Evolutionary conservation across 2,113 vertebrate genomes (phyloP).

Genomic region (Hypanus sabinus): DNA sequence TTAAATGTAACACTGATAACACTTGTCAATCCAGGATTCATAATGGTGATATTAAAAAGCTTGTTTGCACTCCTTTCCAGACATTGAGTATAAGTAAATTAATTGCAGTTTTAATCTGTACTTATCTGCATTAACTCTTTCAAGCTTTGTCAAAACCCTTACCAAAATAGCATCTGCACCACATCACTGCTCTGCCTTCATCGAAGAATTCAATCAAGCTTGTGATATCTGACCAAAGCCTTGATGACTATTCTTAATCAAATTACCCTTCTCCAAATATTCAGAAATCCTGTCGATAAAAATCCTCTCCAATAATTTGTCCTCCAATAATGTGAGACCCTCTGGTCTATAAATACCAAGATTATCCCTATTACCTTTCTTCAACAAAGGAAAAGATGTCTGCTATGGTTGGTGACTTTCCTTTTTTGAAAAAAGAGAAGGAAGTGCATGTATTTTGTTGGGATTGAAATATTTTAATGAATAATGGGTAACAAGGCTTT

Average conservation of each 20-base stretch:
- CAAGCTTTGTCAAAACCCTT: no score
- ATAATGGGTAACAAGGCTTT: neutral
- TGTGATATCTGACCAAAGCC: no score
- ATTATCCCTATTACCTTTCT: no score
- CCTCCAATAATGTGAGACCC: no score
- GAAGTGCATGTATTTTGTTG: neutral
- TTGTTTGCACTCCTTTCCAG: neutral
- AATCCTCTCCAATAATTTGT: no score
- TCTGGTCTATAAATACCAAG: no score
- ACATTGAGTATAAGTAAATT: neutral
- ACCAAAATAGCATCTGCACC: no score
- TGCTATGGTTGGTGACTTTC: neutral
- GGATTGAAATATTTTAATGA: neutral
- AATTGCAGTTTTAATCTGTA: neutral
- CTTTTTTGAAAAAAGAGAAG: neutral
- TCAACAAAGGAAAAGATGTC: neutral
- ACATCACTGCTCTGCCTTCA: no score
- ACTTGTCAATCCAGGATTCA: neutral
- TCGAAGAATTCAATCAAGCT: no score
- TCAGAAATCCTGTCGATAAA: no score
- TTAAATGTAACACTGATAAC: neutral
- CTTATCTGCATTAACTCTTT: neutral
- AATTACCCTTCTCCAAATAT: no score
- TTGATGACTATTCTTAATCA: no score
- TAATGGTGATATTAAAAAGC: neutral